A percentile compares a stretch with the other conserved stretches of the same genome.
phyloP scores from a whole-genome alignment of 2,888 invertebrate genomes.

The Noctua janthina region DNA sequence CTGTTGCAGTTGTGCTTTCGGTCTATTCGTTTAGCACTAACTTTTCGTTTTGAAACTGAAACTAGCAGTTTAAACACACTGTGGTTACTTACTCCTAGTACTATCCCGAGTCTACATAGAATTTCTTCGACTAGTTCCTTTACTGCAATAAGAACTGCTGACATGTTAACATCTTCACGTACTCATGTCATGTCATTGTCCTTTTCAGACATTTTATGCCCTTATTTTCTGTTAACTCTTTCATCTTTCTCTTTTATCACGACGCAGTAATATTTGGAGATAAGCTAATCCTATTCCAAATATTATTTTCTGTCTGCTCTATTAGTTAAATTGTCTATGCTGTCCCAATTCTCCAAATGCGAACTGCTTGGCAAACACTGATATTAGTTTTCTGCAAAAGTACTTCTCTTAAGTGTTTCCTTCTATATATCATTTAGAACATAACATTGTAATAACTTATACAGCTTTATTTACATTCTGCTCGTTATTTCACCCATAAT shows the following conservation, averaged over 20 bases:
- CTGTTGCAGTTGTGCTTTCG: background rate
- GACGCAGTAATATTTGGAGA: conserved; percentile 44
- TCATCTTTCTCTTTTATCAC: conserved; percentile 35
- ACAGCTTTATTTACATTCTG: conserved; percentile 62
- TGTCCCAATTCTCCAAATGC: conserved; percentile 86
- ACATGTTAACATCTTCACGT: background rate
- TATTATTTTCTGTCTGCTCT: conserved; percentile 69
- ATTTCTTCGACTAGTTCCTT: background rate
- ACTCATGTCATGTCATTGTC: conserved; percentile 15
- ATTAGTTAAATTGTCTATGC: conserved; percentile 71
- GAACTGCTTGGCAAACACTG: conserved; percentile 88
- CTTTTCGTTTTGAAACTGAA: background rate
- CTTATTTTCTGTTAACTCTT: conserved; percentile 19
- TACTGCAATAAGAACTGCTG: background rate
- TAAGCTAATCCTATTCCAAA: conserved; percentile 56
- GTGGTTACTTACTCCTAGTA: background rate
- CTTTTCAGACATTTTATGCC: background rate
- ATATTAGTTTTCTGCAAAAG: conserved; percentile 87
- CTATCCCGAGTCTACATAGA: background rate
- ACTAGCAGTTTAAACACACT: background rate
- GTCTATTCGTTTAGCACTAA: background rate
- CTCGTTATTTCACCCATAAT: conserved; percentile 54
- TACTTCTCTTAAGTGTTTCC: conserved; percentile 85
- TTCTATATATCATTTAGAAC: conserved; percentile 81
- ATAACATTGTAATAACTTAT: conserved; percentile 66